Base-by-base conservation (phyloP, 2,888 invertebrate species). In the Pharmacophagus antenor region DNA sequence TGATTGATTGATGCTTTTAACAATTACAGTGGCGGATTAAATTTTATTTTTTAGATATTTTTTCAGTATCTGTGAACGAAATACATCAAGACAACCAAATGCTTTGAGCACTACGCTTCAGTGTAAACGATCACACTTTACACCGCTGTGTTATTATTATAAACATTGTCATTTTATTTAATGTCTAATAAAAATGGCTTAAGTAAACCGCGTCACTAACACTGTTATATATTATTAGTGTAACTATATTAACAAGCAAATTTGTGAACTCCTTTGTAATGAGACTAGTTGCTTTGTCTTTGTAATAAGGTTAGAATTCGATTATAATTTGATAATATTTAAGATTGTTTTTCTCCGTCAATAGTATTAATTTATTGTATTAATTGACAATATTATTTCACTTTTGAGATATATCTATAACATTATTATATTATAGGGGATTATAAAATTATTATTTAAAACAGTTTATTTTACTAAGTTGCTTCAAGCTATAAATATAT, bases 41-140 rank as follows among this genome's bases (percentile, higher is more conserved):
- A 15, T 42, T 17, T 42, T 15, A 42, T 42, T n/a, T n/a, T n/a
- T n/a, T n/a, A 42, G 3, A 42, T 0, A 17, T 3, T 4, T 42
- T n/a, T 17, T 17, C 42, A 17, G 1, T 42, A 42, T 7, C 17
- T 18, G 1, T 22, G 7, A 17, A 25, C 20, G 22, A 15, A 37
- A 3, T 37, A 37, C 10, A 27, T 6, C 7, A 27, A 10, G 27
- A 27, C 5, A 57, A 46, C 31, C 17, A 47, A 52, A 46, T 58
- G 58, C 52, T 52, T 52, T 46, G 46, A 58, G 52, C 31, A 31
- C 46, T 18, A 44, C 31, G 50, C 51, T 58, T 50, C 23, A 25
- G 7, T 49, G 37, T 25, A 18, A 31, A 22, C 17, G 21, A 21
- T 22, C 22, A 47, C n/a, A 37, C 12, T 46, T 50, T 44, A 57